Base-by-base conservation (phyloP, 2,888 invertebrate species). In the Criorhina ranunculi region DNA sequence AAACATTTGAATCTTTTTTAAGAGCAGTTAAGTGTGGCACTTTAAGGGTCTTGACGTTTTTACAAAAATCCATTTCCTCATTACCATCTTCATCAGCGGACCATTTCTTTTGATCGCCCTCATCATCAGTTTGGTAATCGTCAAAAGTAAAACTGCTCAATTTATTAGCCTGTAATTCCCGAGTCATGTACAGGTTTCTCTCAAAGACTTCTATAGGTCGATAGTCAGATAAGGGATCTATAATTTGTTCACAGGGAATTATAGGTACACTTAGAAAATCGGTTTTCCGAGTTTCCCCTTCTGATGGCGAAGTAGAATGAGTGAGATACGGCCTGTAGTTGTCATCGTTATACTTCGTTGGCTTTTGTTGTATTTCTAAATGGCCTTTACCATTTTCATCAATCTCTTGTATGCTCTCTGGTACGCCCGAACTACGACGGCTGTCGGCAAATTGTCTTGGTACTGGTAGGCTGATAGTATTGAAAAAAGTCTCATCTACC, bases 381-480 rank as follows among this genome's bases (percentile, higher is more conserved):
- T 35, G 17, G 9, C 44, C 33, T 31, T 81, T 87, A 12, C 77
- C 72, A 3, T 88, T 89, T 79, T 91, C 91, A 66, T 90, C 90
- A 53, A 89, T 88, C 86, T 90, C 91, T 85, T 89, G 89, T 59
- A 91, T 91, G 46, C 89, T 90, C 86, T 91, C 92, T 12, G 90
- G 91, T 5, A 92, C 91, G 3, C 92, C 95, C 12, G 93, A 94
- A 8, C 95, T 94, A 11, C 96, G 94, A 44, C 96, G 93, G 86
- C 96, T 95, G 86, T 97, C 97, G 2, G 97, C 97, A 91, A 97
- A 97, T 88, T 96, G 96, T 33, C 95, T 94, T 6, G 97, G 97
- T 51, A 95, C 96, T 0, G 96, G 96, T 86, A 96, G 92, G 79
- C 88, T 92, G 15, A 92, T 89, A 46, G 89, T 87, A 87, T 90